Percentiles rank a stretch among this genome's conserved stretches.
These are phyloP conservation scores for Apotomis betuletana DNA, from an alignment of 2,888 invertebrate species.

Conservation along the genomic window DNA sequence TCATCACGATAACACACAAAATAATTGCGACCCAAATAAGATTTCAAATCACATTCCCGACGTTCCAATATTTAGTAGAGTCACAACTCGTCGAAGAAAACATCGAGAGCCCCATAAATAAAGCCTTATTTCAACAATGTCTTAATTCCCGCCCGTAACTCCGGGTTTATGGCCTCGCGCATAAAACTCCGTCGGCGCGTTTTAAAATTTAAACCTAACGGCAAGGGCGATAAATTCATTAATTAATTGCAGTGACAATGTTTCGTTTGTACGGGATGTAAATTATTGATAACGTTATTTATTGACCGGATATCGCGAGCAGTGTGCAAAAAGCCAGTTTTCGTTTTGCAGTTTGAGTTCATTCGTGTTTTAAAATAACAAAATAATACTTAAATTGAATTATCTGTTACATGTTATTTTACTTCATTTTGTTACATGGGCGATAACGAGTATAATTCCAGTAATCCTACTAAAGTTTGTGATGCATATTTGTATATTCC, in stretches of 20 bases:
- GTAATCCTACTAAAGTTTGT: no score
- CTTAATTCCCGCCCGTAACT: constrained; percentile 26
- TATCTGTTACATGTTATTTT: no score
- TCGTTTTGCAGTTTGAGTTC: not conserved
- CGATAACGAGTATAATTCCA: no score
- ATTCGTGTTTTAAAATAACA: no score
- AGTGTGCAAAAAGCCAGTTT: not conserved
- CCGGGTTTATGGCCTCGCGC: constrained; percentile 22
- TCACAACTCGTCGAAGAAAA: not conserved
- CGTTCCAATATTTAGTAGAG: constrained; percentile 20
- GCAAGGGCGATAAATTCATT: constrained; percentile 21
- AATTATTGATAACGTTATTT: constrained; percentile 28
- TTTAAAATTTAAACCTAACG: constrained; percentile 25
- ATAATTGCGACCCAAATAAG: no score
- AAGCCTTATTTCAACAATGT: constrained; percentile 28
- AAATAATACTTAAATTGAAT: no score
- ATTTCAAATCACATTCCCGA: no score
- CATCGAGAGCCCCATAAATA: constrained; percentile 18
- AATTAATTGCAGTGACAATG: constrained; percentile 21
- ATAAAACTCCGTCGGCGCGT: constrained; percentile 16
- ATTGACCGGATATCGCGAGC: not conserved
- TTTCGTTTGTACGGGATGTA: constrained; percentile 13
- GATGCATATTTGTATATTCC: no score
- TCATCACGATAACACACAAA: no score
- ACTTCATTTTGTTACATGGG: no score